phyloP scores from a whole-genome alignment of 2,113 vertebrate species.

The Piaya cayana region DNA sequence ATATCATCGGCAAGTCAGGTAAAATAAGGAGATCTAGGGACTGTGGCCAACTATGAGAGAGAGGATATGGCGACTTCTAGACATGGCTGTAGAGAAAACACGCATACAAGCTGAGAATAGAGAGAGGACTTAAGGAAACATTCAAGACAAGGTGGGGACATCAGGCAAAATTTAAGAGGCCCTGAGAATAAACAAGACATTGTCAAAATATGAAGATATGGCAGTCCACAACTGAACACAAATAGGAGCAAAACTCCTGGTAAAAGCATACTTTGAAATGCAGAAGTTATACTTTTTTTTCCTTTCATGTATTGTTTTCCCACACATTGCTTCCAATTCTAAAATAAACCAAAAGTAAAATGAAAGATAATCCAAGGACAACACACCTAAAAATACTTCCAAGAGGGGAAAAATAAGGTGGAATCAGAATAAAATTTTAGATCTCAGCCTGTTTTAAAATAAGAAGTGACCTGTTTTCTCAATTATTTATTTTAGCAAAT shows the following conservation, averaged over 20 bases:
- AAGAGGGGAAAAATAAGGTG: neutral
- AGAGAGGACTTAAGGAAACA: neutral
- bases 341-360: slow-evolving; percentile 70
- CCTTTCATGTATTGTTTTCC: slow-evolving; percentile 65
- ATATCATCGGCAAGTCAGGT: neutral
- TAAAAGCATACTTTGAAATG: neutral
- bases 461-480: neutral
- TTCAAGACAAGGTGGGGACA: neutral
- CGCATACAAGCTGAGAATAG: neutral
- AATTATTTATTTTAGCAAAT: slow-evolving; percentile 14
- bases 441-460: slow-evolving; percentile 9
- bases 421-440: neutral
- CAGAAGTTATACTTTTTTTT: neutral
- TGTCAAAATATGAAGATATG: neutral
- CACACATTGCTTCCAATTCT: slow-evolving; percentile 68
- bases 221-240: neutral
- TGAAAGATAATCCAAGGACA: slow-evolving; percentile 70
- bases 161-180: neutral
- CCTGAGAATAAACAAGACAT: neutral
- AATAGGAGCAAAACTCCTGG: neutral
- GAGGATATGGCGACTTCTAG: neutral
- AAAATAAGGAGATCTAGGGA: neutral
- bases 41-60: neutral
- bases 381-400: slow-evolving; percentile 62
- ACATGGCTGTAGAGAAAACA: neutral